Percentiles rank a stretch among this genome's conserved stretches.
These are phyloP conservation scores for Shinisaurus crocodilurus DNA, from an alignment of 2,113 vertebrate genomes.

Conservation along the genomic window DNA sequence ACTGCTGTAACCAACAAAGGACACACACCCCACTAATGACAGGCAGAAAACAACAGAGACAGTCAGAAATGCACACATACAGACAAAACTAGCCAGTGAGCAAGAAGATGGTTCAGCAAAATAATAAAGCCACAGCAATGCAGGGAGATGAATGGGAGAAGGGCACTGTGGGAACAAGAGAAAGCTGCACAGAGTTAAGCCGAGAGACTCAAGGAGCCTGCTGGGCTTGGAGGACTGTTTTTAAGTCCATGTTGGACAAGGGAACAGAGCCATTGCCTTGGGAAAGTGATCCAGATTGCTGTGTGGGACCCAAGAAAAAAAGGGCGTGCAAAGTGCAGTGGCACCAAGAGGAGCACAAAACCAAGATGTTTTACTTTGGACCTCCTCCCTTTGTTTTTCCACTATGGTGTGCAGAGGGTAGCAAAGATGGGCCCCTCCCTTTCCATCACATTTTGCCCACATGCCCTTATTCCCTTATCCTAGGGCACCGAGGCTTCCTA, in stretches of 20 bases:
- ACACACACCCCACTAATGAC: background rate
- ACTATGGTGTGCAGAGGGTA: background rate
- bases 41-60: background rate
- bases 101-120: constrained; percentile 18
- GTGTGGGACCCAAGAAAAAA: background rate
- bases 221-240: background rate
- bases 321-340: background rate
- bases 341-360: background rate
- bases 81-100: constrained; percentile 28
- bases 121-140: constrained; percentile 13
- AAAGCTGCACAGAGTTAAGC: background rate
- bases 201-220: background rate
- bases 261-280: background rate
- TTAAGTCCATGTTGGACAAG: background rate
- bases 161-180: background rate
- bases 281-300: background rate
- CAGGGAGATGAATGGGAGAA: constrained; percentile 6
- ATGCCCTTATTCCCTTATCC: background rate
- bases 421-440: background rate
- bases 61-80: background rate
- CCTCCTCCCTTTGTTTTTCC: background rate
- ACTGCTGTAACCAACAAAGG: constrained; percentile 1
- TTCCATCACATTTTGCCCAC: background rate
- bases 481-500: background rate
- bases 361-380: background rate